phyloP scores from a whole-genome alignment of 2,113 vertebrate genomes.

The Heptranchias perlo region DNA sequence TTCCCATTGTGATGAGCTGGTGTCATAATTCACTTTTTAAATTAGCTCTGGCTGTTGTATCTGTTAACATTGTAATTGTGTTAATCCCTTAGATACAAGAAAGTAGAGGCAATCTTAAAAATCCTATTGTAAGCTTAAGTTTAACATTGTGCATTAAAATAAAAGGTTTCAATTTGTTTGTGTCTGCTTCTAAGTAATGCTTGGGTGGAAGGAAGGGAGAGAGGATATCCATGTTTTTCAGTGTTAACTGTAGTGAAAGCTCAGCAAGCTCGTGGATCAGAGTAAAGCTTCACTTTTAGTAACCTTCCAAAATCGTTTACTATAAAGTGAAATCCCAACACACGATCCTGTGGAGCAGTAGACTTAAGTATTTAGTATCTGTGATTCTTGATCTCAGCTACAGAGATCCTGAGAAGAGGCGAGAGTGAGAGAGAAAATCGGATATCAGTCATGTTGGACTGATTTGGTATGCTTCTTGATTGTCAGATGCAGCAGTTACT shows the following conservation, averaged over 20 bases:
- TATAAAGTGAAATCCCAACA: background rate
- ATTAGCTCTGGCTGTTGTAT: background rate
- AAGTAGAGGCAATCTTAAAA: background rate
- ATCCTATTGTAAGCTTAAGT: background rate
- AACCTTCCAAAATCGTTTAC: background rate
- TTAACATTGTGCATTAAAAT: background rate
- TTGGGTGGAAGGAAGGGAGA: background rate
- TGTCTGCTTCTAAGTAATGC: background rate
- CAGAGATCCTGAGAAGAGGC: background rate
- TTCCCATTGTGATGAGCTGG: background rate
- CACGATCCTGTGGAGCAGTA: background rate
- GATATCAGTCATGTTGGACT: background rate
- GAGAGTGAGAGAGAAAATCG: background rate
- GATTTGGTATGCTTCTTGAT: background rate
- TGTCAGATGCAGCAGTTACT: background rate
- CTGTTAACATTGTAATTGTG: background rate
- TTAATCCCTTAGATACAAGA: background rate
- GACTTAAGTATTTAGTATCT: background rate
- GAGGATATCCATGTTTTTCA: background rate
- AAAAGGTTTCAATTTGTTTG: background rate
- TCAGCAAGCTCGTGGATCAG: background rate
- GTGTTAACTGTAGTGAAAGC: background rate
- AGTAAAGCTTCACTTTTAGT: background rate
- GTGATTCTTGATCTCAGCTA: background rate
- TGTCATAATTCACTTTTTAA: background rate